These are phyloP conservation scores for Hyperoplus lanceolatus DNA, from an alignment of 2,797 vertebrate species.

Conservation along the genomic window DNA sequence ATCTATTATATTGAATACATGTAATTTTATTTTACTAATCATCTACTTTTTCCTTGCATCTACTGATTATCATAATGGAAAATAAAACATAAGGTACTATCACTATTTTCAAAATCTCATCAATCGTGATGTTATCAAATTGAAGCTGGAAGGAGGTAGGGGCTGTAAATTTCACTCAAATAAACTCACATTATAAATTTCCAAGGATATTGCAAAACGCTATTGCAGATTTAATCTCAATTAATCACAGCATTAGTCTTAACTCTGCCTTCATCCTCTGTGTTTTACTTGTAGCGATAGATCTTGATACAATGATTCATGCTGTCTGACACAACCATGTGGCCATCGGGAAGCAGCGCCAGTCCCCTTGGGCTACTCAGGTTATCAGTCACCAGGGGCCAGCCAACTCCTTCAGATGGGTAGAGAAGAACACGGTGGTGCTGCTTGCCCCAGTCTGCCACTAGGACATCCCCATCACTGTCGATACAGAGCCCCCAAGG, in stretches of 20 bases:
- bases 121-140: not conserved
- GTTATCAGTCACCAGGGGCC: constrained; percentile 79
- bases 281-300: constrained; percentile 85
- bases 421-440: constrained; percentile 84
- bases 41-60: not conserved
- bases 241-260: not conserved
- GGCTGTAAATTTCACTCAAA: constrained; percentile 34
- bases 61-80: constrained; percentile 18
- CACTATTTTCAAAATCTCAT: constrained; percentile 6
- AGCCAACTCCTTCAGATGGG: constrained; percentile 82
- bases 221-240: constrained; percentile 14
- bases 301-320: constrained; percentile 91
- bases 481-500: constrained; percentile 91
- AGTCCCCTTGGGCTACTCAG: constrained; percentile 87
- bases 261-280: not conserved
- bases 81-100: not conserved
- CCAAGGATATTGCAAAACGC: not conserved
- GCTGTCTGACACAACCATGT: constrained; percentile 87
- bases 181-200: constrained; percentile 8
- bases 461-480: constrained; percentile 85
- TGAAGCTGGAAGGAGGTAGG: constrained; percentile 46
- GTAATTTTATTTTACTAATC: not conserved
- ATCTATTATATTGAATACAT: constrained; percentile 1
- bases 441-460: constrained; percentile 88
- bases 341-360: constrained; percentile 84